Percentiles rank a stretch among this genome's conserved stretches.
phyloP scores from a whole-genome alignment of 1,140 invertebrate species.

The Trichonephila inaurata region DNA sequence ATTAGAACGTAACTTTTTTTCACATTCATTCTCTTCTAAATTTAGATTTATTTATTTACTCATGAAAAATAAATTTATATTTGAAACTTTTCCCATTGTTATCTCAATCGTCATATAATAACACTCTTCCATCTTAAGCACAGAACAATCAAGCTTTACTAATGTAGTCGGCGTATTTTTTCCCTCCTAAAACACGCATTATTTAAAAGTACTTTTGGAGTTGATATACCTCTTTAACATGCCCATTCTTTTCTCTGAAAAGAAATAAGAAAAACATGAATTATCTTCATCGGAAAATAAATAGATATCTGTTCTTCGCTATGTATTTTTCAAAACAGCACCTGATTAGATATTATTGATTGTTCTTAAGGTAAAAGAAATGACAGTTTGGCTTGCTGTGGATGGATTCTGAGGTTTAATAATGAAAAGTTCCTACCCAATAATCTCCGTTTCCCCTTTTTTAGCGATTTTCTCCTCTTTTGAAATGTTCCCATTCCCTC shows the following conservation, averaged over 20 bases:
- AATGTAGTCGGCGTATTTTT: neutral
- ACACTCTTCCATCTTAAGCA: too few species aligned
- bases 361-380: slow-evolving; percentile 53
- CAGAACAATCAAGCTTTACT: too few species aligned
- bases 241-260: neutral
- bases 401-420: slow-evolving; percentile 70
- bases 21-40: too few species aligned
- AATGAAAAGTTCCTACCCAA: slow-evolving; percentile 42
- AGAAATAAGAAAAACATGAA: slow-evolving; percentile 38
- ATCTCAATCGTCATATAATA: too few species aligned
- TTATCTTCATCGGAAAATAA: slow-evolving; percentile 54
- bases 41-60: too few species aligned
- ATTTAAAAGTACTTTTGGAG: slow-evolving; percentile 23
- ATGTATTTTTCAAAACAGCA: slow-evolving; percentile 52
- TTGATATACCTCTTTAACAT: slow-evolving; percentile 8
- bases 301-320: slow-evolving; percentile 43
- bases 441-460: slow-evolving; percentile 46
- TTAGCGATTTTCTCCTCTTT: slow-evolving; percentile 42
- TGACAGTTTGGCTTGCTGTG: slow-evolving; percentile 50
- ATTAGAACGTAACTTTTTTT: too few species aligned
- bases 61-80: too few species aligned
- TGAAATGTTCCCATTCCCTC: slow-evolving; percentile 20
- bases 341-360: slow-evolving; percentile 62
- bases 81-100: too few species aligned
- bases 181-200: neutral